Percentiles rank a stretch among this genome's conserved stretches.
Conservation (phyloP, 2,888 invertebrate genomes). For the Caenorhabditis uteleia region DNA sequence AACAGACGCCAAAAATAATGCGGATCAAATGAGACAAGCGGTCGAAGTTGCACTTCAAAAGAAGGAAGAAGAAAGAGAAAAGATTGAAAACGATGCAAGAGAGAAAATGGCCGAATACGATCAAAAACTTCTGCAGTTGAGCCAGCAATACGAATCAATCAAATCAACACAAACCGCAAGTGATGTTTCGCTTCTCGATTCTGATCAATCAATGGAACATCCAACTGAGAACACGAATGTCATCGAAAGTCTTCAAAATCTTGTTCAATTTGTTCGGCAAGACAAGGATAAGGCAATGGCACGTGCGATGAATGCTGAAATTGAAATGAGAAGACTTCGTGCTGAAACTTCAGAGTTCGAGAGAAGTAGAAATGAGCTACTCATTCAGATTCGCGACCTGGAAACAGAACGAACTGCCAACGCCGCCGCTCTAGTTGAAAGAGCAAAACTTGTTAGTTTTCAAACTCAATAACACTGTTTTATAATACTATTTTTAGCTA, state of each 20-base stretch:
- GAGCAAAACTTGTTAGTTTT: slow-evolving; percentile 25
- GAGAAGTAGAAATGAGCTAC: slow-evolving; percentile 21
- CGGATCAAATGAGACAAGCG: slow-evolving; percentile 24
- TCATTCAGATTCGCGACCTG: slow-evolving; percentile 30
- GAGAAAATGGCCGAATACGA: slow-evolving; percentile 27
- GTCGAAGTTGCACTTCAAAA: slow-evolving; percentile 16
- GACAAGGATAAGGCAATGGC: slow-evolving; percentile 39
- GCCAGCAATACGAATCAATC: slow-evolving; percentile 32
- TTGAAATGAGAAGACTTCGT: slow-evolving; percentile 41
- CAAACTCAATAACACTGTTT: not conserved
- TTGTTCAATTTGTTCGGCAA: slow-evolving; percentile 37
- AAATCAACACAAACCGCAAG: not conserved
- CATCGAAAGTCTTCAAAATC: slow-evolving; percentile 17
- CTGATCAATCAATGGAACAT: not conserved
- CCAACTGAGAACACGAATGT: not conserved
- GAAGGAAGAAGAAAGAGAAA: slow-evolving; percentile 17
- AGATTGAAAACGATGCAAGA: slow-evolving; percentile 5
- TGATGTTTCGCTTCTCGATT: not conserved
- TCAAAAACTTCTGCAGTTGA: slow-evolving; percentile 19
- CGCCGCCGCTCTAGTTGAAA: slow-evolving; percentile 25
- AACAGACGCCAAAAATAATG: slow-evolving; percentile 23
- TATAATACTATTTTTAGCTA: slow-evolving; percentile 9
- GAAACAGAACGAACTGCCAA: slow-evolving; percentile 30
- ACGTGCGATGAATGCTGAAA: slow-evolving; percentile 49
- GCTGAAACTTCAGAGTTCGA: slow-evolving; percentile 42